Conservation (phyloP, 35 echinoderm and acorn worm genomes). For the Patiria miniata region DNA sequence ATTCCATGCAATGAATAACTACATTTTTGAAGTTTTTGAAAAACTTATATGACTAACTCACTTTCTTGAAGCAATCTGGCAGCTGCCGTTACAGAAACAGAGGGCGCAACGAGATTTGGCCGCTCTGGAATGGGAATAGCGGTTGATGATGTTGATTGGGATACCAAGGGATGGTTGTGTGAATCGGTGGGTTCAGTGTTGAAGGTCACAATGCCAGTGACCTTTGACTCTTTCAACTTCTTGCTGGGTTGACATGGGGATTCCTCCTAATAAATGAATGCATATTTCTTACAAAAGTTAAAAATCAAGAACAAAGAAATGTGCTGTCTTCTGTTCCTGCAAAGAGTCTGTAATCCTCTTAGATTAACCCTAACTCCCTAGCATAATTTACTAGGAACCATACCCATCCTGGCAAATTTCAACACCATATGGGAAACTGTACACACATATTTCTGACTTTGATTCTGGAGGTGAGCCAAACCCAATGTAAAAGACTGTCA, state of each 20-base stretch:
- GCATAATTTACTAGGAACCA: too few species aligned
- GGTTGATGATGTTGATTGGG: not conserved
- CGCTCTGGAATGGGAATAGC: conserved; percentile 16
- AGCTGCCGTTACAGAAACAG: conserved; percentile 20
- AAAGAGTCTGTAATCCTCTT: too few species aligned
- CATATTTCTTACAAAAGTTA: not conserved
- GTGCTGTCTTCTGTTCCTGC: too few species aligned
- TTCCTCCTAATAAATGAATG: not conserved
- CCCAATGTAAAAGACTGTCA: too few species aligned
- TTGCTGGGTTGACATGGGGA: conserved; percentile 26
- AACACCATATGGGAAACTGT: too few species aligned
- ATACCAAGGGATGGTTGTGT: not conserved
- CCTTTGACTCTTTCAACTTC: not conserved
- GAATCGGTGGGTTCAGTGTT: not conserved
- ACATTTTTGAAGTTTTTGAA: too few species aligned
- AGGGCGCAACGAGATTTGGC: not conserved
- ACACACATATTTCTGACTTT: too few species aligned
- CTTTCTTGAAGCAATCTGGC: not conserved
- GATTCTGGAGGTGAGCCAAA: too few species aligned
- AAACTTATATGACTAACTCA: not conserved
- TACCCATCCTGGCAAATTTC: too few species aligned
- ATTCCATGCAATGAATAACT: too few species aligned
- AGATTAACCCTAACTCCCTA: too few species aligned
- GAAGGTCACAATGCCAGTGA: not conserved
- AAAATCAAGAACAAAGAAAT: too few species aligned